Percentiles rank a stretch among this genome's conserved stretches.
Conservation (phyloP, 2,797 vertebrate species). For the Myripristis murdjan region DNA sequence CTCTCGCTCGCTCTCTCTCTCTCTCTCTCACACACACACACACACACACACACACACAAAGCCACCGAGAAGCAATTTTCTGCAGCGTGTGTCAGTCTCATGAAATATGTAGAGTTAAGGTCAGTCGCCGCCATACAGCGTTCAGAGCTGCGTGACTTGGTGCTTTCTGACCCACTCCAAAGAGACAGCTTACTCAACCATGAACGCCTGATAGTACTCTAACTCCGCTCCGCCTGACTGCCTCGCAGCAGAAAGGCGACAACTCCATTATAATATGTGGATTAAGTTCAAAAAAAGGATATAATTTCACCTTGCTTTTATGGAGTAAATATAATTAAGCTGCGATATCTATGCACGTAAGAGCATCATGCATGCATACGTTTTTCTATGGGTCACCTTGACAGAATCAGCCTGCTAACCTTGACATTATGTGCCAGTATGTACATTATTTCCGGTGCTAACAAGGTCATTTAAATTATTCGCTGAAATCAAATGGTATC, state of each 20-base stretch:
- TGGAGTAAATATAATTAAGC: too few species aligned
- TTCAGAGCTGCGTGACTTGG: slow-evolving; percentile 50
- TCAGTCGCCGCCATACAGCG: slow-evolving; percentile 24
- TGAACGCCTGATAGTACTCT: slow-evolving; percentile 27
- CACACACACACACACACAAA: neutral
- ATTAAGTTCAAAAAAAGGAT: too few species aligned
- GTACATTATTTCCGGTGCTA: neutral
- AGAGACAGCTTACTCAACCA: slow-evolving; percentile 56
- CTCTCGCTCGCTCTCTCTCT: neutral
- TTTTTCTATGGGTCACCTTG: too few species aligned
- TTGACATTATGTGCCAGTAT: too few species aligned
- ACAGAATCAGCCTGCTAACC: too few species aligned
- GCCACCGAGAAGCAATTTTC: slow-evolving; percentile 22
- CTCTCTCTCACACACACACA: neutral
- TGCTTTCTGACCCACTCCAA: slow-evolving; percentile 61
- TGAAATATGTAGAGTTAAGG: slow-evolving; percentile 71
- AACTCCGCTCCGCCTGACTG: slow-evolving; percentile 15
- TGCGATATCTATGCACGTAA: too few species aligned
- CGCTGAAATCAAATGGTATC: neutral
- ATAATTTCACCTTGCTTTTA: too few species aligned
- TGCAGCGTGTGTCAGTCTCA: slow-evolving; percentile 52
- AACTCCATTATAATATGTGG: too few species aligned
- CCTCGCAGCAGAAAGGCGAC: neutral
- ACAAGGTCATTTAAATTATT: neutral
- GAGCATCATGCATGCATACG: too few species aligned